These are phyloP conservation scores for Pheosia gnoma DNA, from an alignment of 2,888 invertebrate genomes.

Conservation along the genomic window DNA sequence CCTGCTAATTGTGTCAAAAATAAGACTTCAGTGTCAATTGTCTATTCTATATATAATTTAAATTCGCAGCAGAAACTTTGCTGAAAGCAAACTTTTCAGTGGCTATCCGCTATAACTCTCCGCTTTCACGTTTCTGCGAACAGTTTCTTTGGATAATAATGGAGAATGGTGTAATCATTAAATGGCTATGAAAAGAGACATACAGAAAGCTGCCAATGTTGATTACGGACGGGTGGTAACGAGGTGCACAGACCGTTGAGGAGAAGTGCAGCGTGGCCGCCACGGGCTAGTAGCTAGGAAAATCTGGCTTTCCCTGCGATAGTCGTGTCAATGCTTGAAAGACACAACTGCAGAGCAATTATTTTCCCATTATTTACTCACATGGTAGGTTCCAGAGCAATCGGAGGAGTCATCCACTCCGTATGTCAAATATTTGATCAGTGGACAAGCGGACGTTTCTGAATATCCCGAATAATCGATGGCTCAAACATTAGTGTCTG, in stretches of 20 bases:
- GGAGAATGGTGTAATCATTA: not conserved
- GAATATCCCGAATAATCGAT: slow-evolving; percentile 62
- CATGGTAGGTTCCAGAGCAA: not conserved
- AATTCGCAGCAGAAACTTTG: too few species aligned
- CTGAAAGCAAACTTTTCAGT: too few species aligned
- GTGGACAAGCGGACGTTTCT: slow-evolving; percentile 51
- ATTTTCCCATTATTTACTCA: slow-evolving; percentile 11
- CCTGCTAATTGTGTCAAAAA: too few species aligned
- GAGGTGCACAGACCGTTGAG: slow-evolving; percentile 65
- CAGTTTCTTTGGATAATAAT: not conserved
- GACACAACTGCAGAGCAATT: slow-evolving; percentile 6
- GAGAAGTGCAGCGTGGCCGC: slow-evolving; percentile 66
- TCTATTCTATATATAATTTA: too few species aligned
- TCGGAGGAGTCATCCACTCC: not conserved
- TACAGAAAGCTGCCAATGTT: slow-evolving; percentile 1
- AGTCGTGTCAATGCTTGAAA: slow-evolving; percentile 27
- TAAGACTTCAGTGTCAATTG: too few species aligned
- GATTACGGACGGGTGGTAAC: slow-evolving; percentile 37
- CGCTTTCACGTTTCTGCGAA: too few species aligned
- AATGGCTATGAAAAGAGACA: not conserved
- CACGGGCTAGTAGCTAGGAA: slow-evolving; percentile 72
- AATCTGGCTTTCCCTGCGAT: slow-evolving; percentile 71
- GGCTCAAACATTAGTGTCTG: slow-evolving; percentile 49
- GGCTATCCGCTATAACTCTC: too few species aligned
- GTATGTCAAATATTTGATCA: slow-evolving; percentile 46